Conservation (phyloP, 1,140 invertebrate genomes). For the Ptiloglossa arizonensis region DNA sequence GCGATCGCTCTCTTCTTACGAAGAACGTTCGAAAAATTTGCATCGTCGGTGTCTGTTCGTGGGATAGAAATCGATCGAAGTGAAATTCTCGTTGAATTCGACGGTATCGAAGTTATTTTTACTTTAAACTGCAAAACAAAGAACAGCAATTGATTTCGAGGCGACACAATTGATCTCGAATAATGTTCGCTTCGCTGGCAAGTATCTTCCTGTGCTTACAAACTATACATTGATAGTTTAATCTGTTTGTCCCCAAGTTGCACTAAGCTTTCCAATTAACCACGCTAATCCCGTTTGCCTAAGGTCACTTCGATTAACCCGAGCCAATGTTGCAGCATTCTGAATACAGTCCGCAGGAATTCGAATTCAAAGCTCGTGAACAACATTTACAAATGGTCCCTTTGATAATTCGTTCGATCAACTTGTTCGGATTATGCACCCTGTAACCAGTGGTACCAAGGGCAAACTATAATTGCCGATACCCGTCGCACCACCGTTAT, state of each 20-base stretch:
- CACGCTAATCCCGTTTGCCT: slow-evolving; percentile 39
- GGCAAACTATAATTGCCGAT: neutral
- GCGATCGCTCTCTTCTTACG: too few relatives aligned
- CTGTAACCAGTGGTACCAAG: too few relatives aligned
- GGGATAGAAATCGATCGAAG: too few relatives aligned
- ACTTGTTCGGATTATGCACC: too few relatives aligned
- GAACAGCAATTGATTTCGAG: neutral
- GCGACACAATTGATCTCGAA: neutral
- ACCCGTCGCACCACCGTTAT: too few relatives aligned
- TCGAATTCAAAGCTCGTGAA: neutral
- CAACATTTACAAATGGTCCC: neutral
- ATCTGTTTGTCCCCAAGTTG: slow-evolving; percentile 41
- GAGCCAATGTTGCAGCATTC: neutral
- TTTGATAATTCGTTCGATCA: neutral
- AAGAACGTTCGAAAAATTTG: too few relatives aligned
- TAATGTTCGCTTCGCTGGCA: neutral
- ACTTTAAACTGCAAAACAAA: neutral
- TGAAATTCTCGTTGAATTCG: too few relatives aligned
- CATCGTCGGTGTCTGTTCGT: too few relatives aligned
- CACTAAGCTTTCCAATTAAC: slow-evolving; percentile 57
- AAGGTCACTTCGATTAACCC: slow-evolving; percentile 45
- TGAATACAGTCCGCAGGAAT: neutral
- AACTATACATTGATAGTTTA: slow-evolving; percentile 50
- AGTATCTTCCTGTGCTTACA: neutral
- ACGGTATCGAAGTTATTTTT: too few relatives aligned